Evolutionary conservation across 2,888 invertebrate genomes (phyloP).

Genomic region (Pristionchus arcanus): DNA sequence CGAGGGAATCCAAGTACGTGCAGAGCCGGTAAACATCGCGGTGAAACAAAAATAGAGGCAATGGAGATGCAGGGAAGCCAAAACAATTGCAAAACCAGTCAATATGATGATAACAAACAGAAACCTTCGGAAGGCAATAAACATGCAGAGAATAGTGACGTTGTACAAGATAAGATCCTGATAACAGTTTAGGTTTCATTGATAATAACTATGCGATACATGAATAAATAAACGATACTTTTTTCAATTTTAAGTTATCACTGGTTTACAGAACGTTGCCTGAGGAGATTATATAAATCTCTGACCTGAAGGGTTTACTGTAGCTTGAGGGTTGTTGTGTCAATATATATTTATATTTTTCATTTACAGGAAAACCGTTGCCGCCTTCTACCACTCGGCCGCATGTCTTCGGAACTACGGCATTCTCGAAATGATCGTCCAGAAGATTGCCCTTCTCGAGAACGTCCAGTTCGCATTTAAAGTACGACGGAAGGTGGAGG

Average conservation of each 20-base stretch:
- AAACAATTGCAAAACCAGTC: not conserved
- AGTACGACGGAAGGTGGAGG: conserved; percentile 57
- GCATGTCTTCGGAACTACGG: conserved; percentile 67
- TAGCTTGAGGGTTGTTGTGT: no score
- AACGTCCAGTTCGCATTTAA: conserved; percentile 67
- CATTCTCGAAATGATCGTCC: conserved; percentile 63
- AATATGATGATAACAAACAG: not conserved
- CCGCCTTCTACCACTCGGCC: conserved; percentile 66
- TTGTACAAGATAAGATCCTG: no score
- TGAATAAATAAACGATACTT: no score
- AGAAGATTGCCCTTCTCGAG: conserved; percentile 59
- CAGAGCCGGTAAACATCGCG: not conserved
- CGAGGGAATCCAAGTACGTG: not conserved
- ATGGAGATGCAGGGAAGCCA: not conserved
- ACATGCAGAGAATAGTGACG: no score
- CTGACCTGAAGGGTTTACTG: no score
- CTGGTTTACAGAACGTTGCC: no score
- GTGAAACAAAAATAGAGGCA: conserved; percentile 3
- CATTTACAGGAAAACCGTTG: conserved; percentile 57
- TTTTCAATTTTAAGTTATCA: no score
- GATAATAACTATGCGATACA: no score
- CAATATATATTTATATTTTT: not conserved
- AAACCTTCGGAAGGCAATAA: not conserved
- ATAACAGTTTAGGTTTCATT: no score
- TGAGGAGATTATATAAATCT: no score